Evolutionary conservation across 2,888 invertebrate genomes (phyloP), one percentile per base, ranked within the genome.

Genomic region (Ophion costatus): DNA sequence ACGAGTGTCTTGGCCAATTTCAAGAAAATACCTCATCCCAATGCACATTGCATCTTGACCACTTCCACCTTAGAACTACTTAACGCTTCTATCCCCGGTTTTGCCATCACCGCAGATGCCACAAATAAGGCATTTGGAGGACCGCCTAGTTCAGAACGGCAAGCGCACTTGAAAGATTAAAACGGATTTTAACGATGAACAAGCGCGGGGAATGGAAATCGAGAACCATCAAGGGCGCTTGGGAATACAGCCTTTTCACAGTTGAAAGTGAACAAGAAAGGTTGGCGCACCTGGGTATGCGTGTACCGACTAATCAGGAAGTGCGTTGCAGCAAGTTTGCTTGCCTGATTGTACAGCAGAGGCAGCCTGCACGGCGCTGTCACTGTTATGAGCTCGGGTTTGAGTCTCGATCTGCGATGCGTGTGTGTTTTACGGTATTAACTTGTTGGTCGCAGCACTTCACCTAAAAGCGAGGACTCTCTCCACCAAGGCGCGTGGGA

Each of bases 401-500:
- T 74, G 61, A 66, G 56, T 61, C 66, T 24, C 64, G 45, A 66
- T 80, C 11, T 66, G 64, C n/a, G 38, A 38, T 63, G 64, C 29
- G 14, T 63, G 17, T 42, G 42, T 66, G 56, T 57, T 42, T 70
- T 81, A 70, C 71, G 29, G 73, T 77, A 80, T 84, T 80, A 57
- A 63, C 78, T 70, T 67, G 67, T 70, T 81, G 64, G 74, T 77
- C 51, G 80, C 80, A 71, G 64, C 66, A 71, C 64, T 80, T 78
- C 81, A 74, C 80, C 82, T 81, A 67, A 82, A 80, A 83, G 24
- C 29, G 70, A 74, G 61, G 24, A 42, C 59, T 74, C 51, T 61
- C 33, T 51, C 42, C 59, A 80, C 51, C 74, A 33, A 69, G 84
- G 87, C 38, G 90, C 93, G 93, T 93, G 93, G 92, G 93, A 93